Conservation (phyloP, 2,888 invertebrate species). For the Dynastes maya region DNA sequence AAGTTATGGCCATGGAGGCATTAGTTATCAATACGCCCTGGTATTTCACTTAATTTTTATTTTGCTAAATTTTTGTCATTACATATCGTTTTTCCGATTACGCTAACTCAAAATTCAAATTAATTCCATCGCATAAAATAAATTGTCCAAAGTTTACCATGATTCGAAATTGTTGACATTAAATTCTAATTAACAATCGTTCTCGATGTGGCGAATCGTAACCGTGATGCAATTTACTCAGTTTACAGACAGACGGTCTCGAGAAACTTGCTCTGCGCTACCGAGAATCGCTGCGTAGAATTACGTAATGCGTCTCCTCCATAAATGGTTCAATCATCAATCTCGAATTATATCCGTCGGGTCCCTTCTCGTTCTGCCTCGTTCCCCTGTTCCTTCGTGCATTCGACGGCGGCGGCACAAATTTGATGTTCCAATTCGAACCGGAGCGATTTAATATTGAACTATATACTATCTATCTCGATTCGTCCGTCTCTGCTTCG, state of each 20-base stretch:
- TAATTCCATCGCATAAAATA: too few species aligned
- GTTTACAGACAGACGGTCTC: not conserved
- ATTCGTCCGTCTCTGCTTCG: constrained; percentile 1
- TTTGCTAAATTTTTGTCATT: too few species aligned
- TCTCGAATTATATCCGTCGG: constrained; percentile 28
- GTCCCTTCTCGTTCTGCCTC: not conserved
- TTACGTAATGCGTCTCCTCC: constrained; percentile 9
- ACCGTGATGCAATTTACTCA: too few species aligned
- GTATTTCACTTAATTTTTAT: too few species aligned
- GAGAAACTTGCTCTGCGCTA: not conserved
- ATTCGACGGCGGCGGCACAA: constrained; percentile 15
- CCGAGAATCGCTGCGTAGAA: not conserved
- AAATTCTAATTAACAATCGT: constrained; percentile 14
- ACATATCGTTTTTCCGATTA: too few species aligned
- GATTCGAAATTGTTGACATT: constrained; percentile 3
- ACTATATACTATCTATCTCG: constrained; percentile 8
- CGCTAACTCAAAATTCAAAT: too few species aligned
- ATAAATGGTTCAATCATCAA: constrained; percentile 28
- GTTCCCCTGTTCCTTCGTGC: not conserved
- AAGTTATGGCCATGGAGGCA: too few species aligned
- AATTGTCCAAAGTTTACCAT: not conserved
- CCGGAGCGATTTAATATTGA: constrained; percentile 18
- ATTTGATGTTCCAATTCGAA: constrained; percentile 29
- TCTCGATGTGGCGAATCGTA: not conserved
- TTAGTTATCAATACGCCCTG: too few species aligned